These are phyloP conservation scores for Tuberolachnus salignus DNA, from an alignment of 2,888 invertebrate genomes.

Conservation along the genomic window DNA sequence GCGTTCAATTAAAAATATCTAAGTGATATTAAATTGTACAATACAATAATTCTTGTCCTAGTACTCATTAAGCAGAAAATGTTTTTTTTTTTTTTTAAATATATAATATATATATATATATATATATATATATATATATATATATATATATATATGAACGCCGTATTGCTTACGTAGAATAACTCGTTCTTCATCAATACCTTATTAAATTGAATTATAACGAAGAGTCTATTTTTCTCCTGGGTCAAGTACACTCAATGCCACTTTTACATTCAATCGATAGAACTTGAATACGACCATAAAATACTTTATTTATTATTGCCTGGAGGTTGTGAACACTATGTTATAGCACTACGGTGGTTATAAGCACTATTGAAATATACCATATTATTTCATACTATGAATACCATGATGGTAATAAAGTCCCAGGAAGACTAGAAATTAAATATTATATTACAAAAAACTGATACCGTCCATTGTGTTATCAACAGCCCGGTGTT, in stretches of 20 bases:
- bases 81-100: too few relatives aligned
- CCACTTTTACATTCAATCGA: constrained; percentile 39
- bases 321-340: neutral
- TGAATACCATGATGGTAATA: constrained; percentile 4
- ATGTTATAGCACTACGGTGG: too few relatives aligned
- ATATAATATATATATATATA: too few relatives aligned
- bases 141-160: constrained; percentile 3
- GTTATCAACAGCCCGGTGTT: too few relatives aligned
- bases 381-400: too few relatives aligned
- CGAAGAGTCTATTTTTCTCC: constrained; percentile 35
- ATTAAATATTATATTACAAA: too few relatives aligned
- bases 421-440: neutral
- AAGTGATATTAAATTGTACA: too few relatives aligned
- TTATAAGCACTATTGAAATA: too few relatives aligned
- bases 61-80: constrained; percentile 1
- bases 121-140: too few relatives aligned
- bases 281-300: constrained; percentile 23
- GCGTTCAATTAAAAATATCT: too few relatives aligned
- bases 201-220: constrained; percentile 28
- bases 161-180: neutral
- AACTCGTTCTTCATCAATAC: constrained; percentile 19
- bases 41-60: neutral
- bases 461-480: too few relatives aligned
- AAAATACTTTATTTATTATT: constrained; percentile 14
- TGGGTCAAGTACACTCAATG: constrained; percentile 36